Base-by-base conservation (phyloP, 2,797 vertebrate species). In the Dermochelys coriacea region DNA sequence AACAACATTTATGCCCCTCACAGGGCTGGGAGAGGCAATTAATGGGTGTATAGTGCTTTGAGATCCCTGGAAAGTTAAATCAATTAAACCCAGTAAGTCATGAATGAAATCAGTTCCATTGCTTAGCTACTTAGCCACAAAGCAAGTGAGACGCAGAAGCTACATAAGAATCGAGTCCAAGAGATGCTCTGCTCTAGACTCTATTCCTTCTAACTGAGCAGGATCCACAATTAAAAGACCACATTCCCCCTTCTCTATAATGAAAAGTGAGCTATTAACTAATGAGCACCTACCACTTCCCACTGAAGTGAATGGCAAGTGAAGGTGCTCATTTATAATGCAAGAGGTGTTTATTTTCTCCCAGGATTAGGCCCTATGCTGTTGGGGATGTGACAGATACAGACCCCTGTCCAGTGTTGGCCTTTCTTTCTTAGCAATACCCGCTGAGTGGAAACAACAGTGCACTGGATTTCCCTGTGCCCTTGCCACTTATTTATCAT, bases 381-480 rank as follows among this genome's bases (percentile, higher is more conserved):
- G 2, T 49, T 41, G 5, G 29, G 47, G 37, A 89, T 3, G 12
- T 95, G 5, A 25, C 25, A 23, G 64, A 55, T 12, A 4, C 15
- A 82, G 50, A 86, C 85, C 71, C 41, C 79, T 37, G 3, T 45
- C 79, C 71, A 51, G 5, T 55, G 64, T 50, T 3, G 57, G 34
- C 59, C 37, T 94, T 90, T 21, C 68, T 47, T 64, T 95, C 80
- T 88, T 41, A 50, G 77, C 82, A 85, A 16, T 37, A 3, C 19
- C 52, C 91, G 92, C 79, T 2, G 83, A 86, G 29, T 18, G 3
- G 25, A 52, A 91, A 94, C 93, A 95, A 49, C 80, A 23, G 25
- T 11, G 16, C 16, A 50, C 50, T 91, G 57, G 54, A 55, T 54
- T 90, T 0, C 1, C 80, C 47, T 81, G 8, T 57, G 85, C 55